A percentile compares a stretch with the other conserved stretches of the same genome.
Evolutionary conservation across 2,888 invertebrate species (phyloP).

Genomic region (Drosophila tanythrix): DNA sequence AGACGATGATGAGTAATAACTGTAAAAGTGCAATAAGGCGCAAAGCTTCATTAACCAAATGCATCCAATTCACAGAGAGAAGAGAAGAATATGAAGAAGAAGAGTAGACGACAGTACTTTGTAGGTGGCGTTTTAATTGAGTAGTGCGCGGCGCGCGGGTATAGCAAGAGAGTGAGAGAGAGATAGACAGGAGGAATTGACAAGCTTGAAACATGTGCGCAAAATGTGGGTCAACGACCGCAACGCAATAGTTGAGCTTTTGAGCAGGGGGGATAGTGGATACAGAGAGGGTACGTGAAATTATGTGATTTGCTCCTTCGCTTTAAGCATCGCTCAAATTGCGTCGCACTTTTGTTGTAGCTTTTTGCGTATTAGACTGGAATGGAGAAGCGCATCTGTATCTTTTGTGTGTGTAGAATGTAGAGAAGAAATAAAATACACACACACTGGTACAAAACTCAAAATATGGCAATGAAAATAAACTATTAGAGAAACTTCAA

Average conservation of each 20-base stretch:
- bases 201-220: slow-evolving; percentile 50
- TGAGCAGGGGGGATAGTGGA: background rate
- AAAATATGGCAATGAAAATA: background rate
- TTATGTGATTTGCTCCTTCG: slow-evolving; percentile 24
- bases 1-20: slow-evolving; percentile 25
- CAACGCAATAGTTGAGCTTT: slow-evolving; percentile 63
- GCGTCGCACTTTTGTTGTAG: slow-evolving; percentile 56
- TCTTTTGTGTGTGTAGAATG: slow-evolving; percentile 10
- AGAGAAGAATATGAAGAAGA: slow-evolving; percentile 7
- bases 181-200: slow-evolving; percentile 8
- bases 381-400: slow-evolving; percentile 19
- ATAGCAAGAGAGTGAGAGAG: slow-evolving; percentile 21
- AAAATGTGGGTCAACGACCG: slow-evolving; percentile 83
- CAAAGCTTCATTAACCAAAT: slow-evolving; percentile 20
- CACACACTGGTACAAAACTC: background rate
- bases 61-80: slow-evolving; percentile 19
- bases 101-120: slow-evolving; percentile 8
- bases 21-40: slow-evolving; percentile 27
- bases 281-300: background rate
- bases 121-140: slow-evolving; percentile 26
- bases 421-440: slow-evolving; percentile 11
- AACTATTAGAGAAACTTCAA: background rate
- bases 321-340: slow-evolving; percentile 47
- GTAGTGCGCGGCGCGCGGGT: slow-evolving; percentile 10
- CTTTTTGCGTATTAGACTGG: slow-evolving; percentile 56